Evolutionary conservation across 2,888 invertebrate species (phyloP).

Genomic region (Luperina testacea): DNA sequence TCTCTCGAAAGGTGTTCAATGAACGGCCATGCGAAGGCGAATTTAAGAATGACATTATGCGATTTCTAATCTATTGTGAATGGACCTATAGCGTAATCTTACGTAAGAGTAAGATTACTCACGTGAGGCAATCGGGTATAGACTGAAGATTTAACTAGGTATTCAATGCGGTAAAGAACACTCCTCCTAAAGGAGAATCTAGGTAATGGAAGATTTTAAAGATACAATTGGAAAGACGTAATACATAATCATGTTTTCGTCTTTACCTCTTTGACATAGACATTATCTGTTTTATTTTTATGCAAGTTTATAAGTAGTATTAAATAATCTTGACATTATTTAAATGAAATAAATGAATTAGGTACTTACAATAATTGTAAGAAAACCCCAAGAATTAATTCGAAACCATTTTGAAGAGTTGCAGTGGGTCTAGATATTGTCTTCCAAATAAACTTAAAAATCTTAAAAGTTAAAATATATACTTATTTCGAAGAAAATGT

Average conservation of each 20-base stretch:
- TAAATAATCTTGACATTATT: too few species aligned
- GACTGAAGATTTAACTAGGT: constrained; percentile 34
- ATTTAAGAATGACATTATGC: constrained; percentile 53
- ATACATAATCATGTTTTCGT: constrained; percentile 5
- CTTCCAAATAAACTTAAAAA: neutral
- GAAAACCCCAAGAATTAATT: neutral
- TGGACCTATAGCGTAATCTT: constrained; percentile 46
- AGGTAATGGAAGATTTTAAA: constrained; percentile 30
- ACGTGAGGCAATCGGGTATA: constrained; percentile 50
- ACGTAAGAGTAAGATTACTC: constrained; percentile 53
- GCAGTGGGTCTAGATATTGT: neutral
- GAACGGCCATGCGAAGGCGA: constrained; percentile 28
- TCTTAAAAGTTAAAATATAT: too few species aligned
- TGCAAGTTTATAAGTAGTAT: too few species aligned
- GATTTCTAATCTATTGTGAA: constrained; percentile 66
- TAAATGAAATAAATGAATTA: neutral
- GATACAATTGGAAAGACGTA: constrained; percentile 2
- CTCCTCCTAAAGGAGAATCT: constrained; percentile 15
- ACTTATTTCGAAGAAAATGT: neutral
- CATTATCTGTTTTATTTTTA: neutral
- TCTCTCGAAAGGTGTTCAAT: constrained; percentile 40
- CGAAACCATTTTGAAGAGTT: neutral
- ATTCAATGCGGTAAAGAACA: constrained; percentile 13
- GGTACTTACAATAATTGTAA: neutral
- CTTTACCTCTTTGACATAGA: neutral